A percentile compares a stretch with the other conserved stretches of the same genome.
Evolutionary conservation across 2,888 invertebrate species (phyloP).

Genomic region (Eupeodes latifasciatus): DNA sequence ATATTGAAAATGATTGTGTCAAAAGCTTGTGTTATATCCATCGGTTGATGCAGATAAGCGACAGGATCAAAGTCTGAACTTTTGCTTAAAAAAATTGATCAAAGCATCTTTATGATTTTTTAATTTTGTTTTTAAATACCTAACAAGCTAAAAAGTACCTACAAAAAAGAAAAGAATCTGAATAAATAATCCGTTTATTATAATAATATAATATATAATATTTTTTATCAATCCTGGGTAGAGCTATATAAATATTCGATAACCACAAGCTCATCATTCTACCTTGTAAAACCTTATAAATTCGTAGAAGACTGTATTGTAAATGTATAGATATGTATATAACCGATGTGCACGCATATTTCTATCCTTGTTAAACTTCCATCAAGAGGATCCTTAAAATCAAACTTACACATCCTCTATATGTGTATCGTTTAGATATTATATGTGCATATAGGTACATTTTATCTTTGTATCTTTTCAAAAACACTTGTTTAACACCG

Average conservation of each 20-base stretch:
- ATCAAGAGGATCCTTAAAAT: constrained; percentile 62
- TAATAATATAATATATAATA: too few species aligned
- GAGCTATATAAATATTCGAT: constrained; percentile 51
- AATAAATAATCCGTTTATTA: constrained; percentile 45
- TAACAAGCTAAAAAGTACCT: too few species aligned
- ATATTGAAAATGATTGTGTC: too few species aligned
- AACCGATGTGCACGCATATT: not conserved
- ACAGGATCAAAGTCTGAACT: too few species aligned
- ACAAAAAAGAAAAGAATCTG: not conserved
- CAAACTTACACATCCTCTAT: constrained; percentile 64
- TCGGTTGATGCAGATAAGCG: too few species aligned
- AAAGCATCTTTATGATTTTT: too few species aligned
- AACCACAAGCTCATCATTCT: constrained; percentile 54
- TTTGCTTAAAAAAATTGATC: too few species aligned
- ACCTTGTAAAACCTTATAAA: constrained; percentile 50
- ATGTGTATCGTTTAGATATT: not conserved
- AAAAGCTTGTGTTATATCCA: too few species aligned
- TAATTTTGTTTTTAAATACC: too few species aligned
- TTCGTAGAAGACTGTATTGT: constrained; percentile 8
- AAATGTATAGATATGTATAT: not conserved
- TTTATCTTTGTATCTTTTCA: constrained; percentile 55
- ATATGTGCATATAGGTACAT: constrained; percentile 1
- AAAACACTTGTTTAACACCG: constrained; percentile 73
- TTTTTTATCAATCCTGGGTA: constrained; percentile 56
- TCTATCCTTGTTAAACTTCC: constrained; percentile 53